Conservation (phyloP, 2,888 invertebrate species). For the Ophioninae sp. region DNA sequence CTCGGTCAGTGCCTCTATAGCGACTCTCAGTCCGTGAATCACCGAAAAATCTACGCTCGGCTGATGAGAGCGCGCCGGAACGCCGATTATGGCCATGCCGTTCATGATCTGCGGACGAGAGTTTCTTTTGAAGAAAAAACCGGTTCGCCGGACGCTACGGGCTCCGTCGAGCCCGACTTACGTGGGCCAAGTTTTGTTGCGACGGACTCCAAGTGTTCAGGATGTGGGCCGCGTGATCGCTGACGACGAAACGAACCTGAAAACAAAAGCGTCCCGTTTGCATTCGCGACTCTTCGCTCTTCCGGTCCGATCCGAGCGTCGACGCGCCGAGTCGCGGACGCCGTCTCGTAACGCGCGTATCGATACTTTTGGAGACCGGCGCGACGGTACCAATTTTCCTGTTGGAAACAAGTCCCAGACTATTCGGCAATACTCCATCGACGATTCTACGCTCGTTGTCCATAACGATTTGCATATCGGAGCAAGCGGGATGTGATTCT, state of each 20-base stretch:
- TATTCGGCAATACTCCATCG: conserved; percentile 97
- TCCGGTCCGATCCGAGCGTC: neutral
- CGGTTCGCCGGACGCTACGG: neutral
- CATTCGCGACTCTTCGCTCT: neutral
- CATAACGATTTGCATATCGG: conserved; percentile 96
- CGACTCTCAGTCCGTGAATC: conserved; percentile 92
- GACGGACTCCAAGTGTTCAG: conserved; percentile 92
- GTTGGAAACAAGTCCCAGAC: conserved; percentile 98
- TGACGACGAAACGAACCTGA: conserved; percentile 92
- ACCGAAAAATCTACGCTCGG: conserved; percentile 87
- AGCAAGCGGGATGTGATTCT: conserved; percentile 88
- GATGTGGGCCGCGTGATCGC: conserved; percentile 92
- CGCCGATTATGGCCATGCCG: conserved; percentile 91
- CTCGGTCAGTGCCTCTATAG: conserved; percentile 92
- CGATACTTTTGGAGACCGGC: neutral
- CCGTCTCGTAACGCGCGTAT: too few species aligned
- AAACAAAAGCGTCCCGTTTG: conserved; percentile 70
- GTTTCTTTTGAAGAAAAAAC: conserved; percentile 14
- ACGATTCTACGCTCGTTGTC: conserved; percentile 97
- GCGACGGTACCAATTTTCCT: conserved; percentile 88
- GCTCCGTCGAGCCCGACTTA: conserved; percentile 81
- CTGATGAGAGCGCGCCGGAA: conserved; percentile 85
- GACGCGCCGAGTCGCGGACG: too few species aligned
- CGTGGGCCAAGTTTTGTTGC: conserved; percentile 94
- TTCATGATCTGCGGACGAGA: conserved; percentile 86